Percentiles rank a stretch among this genome's conserved stretches.
These are phyloP conservation scores for Rhabdornis inornatus DNA, from an alignment of 2,113 vertebrate genomes.

Conservation along the genomic window DNA sequence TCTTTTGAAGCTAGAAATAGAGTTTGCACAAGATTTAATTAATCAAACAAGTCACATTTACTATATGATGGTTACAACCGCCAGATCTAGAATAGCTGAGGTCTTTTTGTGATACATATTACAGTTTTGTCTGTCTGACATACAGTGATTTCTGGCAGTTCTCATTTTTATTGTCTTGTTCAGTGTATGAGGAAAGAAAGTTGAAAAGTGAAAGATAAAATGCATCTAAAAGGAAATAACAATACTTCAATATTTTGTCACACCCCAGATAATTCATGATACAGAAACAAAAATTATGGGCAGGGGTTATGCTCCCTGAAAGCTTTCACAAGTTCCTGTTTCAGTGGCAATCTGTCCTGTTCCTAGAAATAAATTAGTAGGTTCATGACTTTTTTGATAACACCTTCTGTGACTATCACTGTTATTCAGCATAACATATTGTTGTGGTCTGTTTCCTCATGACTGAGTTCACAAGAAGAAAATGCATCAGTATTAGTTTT, in stretches of 20 bases:
- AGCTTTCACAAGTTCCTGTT: background rate
- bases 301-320: background rate
- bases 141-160: background rate
- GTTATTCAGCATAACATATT: background rate
- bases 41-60: background rate
- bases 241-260: background rate
- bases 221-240: background rate
- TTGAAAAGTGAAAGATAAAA: background rate
- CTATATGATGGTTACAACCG: background rate
- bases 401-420: background rate
- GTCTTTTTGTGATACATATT: background rate
- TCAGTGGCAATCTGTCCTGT: background rate
- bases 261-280: background rate
- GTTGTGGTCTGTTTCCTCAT: background rate
- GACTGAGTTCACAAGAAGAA: background rate
- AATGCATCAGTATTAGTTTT: background rate
- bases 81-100: background rate
- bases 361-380: background rate
- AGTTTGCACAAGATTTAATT: background rate
- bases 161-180: background rate
- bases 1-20: constrained; percentile 78
- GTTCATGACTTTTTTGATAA: background rate
- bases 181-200: background rate
- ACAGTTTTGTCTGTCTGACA: background rate
- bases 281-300: background rate